Conservation (phyloP, 2,888 invertebrate species). For the Halictus quadricinctus region DNA sequence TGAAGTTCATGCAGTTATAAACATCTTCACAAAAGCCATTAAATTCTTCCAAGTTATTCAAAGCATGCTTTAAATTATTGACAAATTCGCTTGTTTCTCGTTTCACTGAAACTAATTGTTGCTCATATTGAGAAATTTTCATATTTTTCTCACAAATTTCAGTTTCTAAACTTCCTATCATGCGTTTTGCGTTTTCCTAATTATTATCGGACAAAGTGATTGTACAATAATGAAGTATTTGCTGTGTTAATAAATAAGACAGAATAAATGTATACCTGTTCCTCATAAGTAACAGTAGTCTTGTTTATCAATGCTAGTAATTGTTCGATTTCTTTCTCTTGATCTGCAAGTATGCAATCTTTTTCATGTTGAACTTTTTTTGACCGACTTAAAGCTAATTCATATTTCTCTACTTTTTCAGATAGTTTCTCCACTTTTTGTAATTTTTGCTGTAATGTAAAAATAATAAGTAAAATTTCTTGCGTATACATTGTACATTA, state of each 20-base stretch:
- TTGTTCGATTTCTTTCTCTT: constrained; percentile 74
- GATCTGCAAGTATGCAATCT: constrained; percentile 68
- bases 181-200: constrained; percentile 65
- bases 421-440: constrained; percentile 58
- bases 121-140: constrained; percentile 66
- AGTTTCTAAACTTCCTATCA: constrained; percentile 56
- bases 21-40: constrained; percentile 57
- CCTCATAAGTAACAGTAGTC: constrained; percentile 58
- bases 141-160: constrained; percentile 67
- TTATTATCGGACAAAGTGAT: constrained; percentile 9
- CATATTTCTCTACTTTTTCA: constrained; percentile 58
- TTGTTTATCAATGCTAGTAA: constrained; percentile 68
- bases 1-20: constrained; percentile 50
- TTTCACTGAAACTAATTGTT: constrained; percentile 62
- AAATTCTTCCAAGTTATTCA: constrained; percentile 66
- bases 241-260: neutral
- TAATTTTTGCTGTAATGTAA: constrained; percentile 58
- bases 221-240: neutral
- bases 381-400: constrained; percentile 56
- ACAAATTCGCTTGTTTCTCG: constrained; percentile 64
- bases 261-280: constrained; percentile 62
- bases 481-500: neutral
- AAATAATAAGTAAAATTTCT: neutral
- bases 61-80: constrained; percentile 61
- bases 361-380: constrained; percentile 62